Conservation (phyloP, 1,140 invertebrate species). For the Nasonia vitripennis region DNA sequence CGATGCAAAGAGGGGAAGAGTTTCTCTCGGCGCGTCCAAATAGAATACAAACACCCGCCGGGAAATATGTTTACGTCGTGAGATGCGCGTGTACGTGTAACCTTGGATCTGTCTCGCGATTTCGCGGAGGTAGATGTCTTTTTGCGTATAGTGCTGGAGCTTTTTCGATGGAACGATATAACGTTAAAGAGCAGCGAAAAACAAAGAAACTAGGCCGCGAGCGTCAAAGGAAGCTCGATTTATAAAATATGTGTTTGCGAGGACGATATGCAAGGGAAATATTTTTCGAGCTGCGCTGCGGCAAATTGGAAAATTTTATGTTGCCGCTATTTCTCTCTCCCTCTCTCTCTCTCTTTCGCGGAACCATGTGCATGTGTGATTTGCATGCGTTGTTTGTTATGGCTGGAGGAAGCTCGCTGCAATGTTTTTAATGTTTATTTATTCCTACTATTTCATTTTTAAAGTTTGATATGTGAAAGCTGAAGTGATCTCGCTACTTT, state of each 20-base stretch:
- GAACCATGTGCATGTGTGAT: not conserved
- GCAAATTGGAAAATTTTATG: constrained; percentile 24
- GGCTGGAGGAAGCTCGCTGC: not conserved
- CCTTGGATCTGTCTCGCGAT: constrained; percentile 27
- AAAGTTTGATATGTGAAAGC: not conserved
- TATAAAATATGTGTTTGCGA: constrained; percentile 44
- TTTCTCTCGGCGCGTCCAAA: constrained; percentile 57
- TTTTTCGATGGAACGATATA: not conserved
- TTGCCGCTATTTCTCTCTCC: not conserved
- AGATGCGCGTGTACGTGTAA: not conserved
- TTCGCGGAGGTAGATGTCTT: not conserved
- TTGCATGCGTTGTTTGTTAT: not conserved
- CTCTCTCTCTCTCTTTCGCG: not conserved
- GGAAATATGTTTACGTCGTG: constrained; percentile 67
- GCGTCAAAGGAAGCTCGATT: not conserved
- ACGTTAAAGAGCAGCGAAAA: not conserved
- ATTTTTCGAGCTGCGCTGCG: constrained; percentile 22
- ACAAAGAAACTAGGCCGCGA: not conserved
- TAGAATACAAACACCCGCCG: constrained; percentile 66
- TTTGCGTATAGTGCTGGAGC: not conserved
- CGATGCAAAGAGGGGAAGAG: constrained; percentile 7
- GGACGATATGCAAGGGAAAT: constrained; percentile 52
- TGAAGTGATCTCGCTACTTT: no score
- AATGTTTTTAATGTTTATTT: not conserved
- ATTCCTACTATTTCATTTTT: not conserved